Evolutionary conservation across 2,888 invertebrate genomes (phyloP).

Genomic region (Alloplasta piceator): DNA sequence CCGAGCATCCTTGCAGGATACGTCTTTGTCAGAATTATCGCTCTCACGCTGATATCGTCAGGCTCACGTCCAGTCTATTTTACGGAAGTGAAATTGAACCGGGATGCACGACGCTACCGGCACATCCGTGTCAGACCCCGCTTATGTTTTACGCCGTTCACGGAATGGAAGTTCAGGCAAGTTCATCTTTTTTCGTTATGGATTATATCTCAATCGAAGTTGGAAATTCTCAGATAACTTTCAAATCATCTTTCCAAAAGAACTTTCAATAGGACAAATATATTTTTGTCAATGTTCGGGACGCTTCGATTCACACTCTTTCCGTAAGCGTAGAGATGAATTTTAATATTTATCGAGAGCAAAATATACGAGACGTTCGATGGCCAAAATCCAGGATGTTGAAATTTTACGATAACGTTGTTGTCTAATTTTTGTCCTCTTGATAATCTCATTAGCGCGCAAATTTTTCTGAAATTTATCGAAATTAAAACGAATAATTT

Average conservation of each 20-base stretch:
- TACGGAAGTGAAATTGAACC: constrained; percentile 91
- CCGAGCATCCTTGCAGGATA: constrained; percentile 90
- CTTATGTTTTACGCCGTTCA: constrained; percentile 92
- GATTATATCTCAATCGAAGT: neutral
- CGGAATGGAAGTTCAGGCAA: constrained; percentile 92
- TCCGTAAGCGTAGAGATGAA: constrained; percentile 1
- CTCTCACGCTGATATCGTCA: constrained; percentile 92
- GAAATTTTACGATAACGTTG: too few species aligned
- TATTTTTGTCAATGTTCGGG: too few species aligned
- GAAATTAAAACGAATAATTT: neutral
- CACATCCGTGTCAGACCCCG: constrained; percentile 89
- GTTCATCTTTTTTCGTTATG: constrained; percentile 6
- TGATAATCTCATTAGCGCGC: too few species aligned
- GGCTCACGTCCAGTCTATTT: constrained; percentile 92
- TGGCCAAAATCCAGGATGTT: too few species aligned
- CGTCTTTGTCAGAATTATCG: constrained; percentile 92
- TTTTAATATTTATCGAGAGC: too few species aligned
- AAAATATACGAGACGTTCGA: too few species aligned
- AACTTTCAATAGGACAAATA: too few species aligned
- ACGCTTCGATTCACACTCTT: neutral
- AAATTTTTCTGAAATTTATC: too few species aligned
- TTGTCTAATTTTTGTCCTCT: too few species aligned
- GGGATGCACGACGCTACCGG: constrained; percentile 87
- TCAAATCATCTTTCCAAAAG: too few species aligned
- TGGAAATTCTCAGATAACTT: too few species aligned